These are phyloP conservation scores for Zaprionus lineosus DNA, from an alignment of 2,888 invertebrate genomes.

Conservation along the genomic window DNA sequence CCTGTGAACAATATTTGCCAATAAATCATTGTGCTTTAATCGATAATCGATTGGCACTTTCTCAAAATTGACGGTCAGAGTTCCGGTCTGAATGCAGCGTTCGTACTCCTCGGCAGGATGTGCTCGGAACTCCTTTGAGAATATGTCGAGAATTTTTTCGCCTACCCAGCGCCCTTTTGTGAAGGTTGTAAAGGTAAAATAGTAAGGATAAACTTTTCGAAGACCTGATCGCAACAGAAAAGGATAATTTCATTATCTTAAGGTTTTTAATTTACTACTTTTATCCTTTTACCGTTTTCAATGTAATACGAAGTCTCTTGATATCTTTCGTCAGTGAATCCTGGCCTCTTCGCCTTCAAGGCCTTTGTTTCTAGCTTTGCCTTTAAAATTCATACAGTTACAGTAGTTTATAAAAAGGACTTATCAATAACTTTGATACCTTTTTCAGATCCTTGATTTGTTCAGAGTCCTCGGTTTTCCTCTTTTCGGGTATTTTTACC, in stretches of 20 bases:
- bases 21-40: constrained; percentile 95
- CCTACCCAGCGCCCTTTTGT: constrained; percentile 98
- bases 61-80: constrained; percentile 96
- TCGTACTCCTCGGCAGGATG: constrained; percentile 96
- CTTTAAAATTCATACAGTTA: constrained; percentile 71
- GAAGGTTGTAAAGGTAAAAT: constrained; percentile 97
- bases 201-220: constrained; percentile 98
- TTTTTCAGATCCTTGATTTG: constrained; percentile 93
- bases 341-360: constrained; percentile 94
- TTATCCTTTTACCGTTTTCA: constrained; percentile 95
- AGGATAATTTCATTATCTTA: background rate
- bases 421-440: constrained; percentile 83
- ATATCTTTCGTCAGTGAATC: constrained; percentile 95
- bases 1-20: constrained; percentile 97
- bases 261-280: background rate
- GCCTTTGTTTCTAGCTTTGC: constrained; percentile 95
- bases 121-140: constrained; percentile 95
- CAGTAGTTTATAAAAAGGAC: background rate
- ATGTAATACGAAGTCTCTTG: constrained; percentile 97
- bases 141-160: constrained; percentile 95
- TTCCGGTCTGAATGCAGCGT: constrained; percentile 94
- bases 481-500: constrained; percentile 88
- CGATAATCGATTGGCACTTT: constrained; percentile 95
- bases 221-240: too few relatives aligned
- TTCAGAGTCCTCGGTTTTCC: constrained; percentile 92